phyloP scores from a whole-genome alignment of 2,888 invertebrate species.

The Apotomis turbidana region DNA sequence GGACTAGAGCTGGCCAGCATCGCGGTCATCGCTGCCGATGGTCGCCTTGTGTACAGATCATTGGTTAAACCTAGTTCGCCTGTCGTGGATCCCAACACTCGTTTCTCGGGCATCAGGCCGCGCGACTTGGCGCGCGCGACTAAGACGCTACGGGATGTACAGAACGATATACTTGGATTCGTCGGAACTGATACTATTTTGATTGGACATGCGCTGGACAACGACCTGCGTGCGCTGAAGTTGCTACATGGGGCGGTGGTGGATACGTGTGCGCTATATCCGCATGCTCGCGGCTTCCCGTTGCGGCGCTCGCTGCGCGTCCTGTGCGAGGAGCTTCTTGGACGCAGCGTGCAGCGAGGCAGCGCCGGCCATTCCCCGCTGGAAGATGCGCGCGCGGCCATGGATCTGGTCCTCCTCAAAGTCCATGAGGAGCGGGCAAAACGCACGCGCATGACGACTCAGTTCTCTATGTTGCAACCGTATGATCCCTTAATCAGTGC shows the following conservation, averaged over 20 bases:
- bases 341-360: slow-evolving; percentile 91
- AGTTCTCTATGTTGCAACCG: slow-evolving; percentile 69
- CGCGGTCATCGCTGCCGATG: slow-evolving; percentile 90
- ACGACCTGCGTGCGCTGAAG: slow-evolving; percentile 94
- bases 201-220: slow-evolving; percentile 97
- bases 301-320: slow-evolving; percentile 92
- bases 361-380: slow-evolving; percentile 93
- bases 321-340: slow-evolving; percentile 88
- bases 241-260: slow-evolving; percentile 93
- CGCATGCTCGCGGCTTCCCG: slow-evolving; percentile 93
- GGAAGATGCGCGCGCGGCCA: slow-evolving; percentile 95
- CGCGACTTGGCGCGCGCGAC: slow-evolving; percentile 84
- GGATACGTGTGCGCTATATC: slow-evolving; percentile 95
- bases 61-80: slow-evolving; percentile 92
- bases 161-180: slow-evolving; percentile 92
- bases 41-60: slow-evolving; percentile 91
- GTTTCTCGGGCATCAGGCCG: slow-evolving; percentile 95
- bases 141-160: slow-evolving; percentile 91
- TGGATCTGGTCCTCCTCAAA: slow-evolving; percentile 94
- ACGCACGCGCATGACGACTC: slow-evolving; percentile 57
- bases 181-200: slow-evolving; percentile 93
- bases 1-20: slow-evolving; percentile 95
- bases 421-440: slow-evolving; percentile 75
- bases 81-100: slow-evolving; percentile 97
- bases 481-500: slow-evolving; percentile 77